These are phyloP conservation scores for Meteorus sp. DNA, from an alignment of 1,140 invertebrate species.

Conservation along the genomic window DNA sequence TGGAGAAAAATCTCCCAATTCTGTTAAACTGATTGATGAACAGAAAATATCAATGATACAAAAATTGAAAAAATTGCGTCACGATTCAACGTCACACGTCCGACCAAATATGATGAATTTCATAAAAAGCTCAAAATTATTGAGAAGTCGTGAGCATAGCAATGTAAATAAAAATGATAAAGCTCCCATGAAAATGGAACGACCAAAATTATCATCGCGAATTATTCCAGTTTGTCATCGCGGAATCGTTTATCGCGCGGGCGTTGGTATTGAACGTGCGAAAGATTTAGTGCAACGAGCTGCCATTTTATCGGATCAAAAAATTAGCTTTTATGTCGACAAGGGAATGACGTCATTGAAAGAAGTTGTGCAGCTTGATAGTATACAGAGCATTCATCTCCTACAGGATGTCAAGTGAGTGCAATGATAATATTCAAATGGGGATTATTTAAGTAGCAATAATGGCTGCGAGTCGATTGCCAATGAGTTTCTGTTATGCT, in stretches of 20 bases:
- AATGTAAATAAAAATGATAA: constrained; percentile 25
- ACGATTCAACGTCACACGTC: constrained; percentile 41
- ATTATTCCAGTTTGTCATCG: constrained; percentile 43
- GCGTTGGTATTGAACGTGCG: constrained; percentile 58
- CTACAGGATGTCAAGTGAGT: constrained; percentile 65
- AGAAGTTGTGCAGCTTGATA: constrained; percentile 63
- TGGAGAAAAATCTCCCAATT: background rate
- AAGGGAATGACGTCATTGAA: constrained; percentile 61
- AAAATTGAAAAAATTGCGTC: constrained; percentile 46
- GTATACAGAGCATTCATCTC: constrained; percentile 65
- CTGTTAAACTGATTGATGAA: constrained; percentile 31
- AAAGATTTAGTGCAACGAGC: constrained; percentile 61
- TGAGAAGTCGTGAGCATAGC: constrained; percentile 39
- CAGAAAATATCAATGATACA: constrained; percentile 40
- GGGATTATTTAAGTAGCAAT: constrained; percentile 12
- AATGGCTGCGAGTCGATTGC: too few relatives aligned
- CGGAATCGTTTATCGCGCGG: constrained; percentile 51
- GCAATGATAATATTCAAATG: constrained; percentile 26
- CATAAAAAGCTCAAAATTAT: constrained; percentile 42
- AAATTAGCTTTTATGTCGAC: constrained; percentile 60
- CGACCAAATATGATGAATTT: constrained; percentile 50
- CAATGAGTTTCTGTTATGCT: too few relatives aligned
- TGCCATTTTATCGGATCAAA: constrained; percentile 59
- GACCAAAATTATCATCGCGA: constrained; percentile 36
- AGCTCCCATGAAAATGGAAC: constrained; percentile 30